Percentiles rank a stretch among this genome's conserved stretches.
Conservation (phyloP, 2,888 invertebrate species). For the Chrysolina haemoptera region DNA sequence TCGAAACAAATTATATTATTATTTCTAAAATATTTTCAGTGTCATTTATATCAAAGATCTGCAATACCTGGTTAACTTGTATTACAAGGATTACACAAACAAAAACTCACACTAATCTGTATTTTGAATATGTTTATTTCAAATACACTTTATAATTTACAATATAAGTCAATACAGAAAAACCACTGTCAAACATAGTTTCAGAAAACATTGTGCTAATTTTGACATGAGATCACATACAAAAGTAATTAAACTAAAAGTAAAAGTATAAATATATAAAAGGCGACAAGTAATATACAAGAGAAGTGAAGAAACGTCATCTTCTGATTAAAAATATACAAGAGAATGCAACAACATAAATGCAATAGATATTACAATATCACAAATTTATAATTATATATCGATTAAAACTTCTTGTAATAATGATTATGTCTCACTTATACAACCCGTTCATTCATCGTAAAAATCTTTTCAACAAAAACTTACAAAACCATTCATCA, state of each 20-base stretch:
- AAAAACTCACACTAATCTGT: neutral
- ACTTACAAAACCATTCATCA: constrained; percentile 25
- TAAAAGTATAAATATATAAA: constrained; percentile 47
- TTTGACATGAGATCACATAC: constrained; percentile 64
- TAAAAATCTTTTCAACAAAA: constrained; percentile 38
- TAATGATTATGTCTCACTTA: constrained; percentile 52
- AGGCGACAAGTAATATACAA: constrained; percentile 44
- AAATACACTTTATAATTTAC: constrained; percentile 68
- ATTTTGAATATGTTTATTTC: constrained; percentile 66
- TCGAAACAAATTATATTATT: too few species aligned
- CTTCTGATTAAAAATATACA: constrained; percentile 37
- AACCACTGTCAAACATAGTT: constrained; percentile 53
- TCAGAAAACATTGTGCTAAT: constrained; percentile 61
- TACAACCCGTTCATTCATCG: constrained; percentile 49
- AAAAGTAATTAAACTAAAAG: constrained; percentile 47
- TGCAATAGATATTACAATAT: constrained; percentile 58
- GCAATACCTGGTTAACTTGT: too few species aligned
- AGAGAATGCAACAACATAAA: constrained; percentile 48
- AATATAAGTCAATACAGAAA: constrained; percentile 58
- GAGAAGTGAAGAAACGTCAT: constrained; percentile 27
- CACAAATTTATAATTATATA: constrained; percentile 60
- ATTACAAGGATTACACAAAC: neutral
- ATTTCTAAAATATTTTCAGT: too few species aligned
- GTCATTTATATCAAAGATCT: too few species aligned
- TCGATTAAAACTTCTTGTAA: constrained; percentile 43